Evolutionary conservation across 2,888 invertebrate species (phyloP), one percentile per base, ranked within the genome.

Genomic region (Willowsia nigromaculata): DNA sequence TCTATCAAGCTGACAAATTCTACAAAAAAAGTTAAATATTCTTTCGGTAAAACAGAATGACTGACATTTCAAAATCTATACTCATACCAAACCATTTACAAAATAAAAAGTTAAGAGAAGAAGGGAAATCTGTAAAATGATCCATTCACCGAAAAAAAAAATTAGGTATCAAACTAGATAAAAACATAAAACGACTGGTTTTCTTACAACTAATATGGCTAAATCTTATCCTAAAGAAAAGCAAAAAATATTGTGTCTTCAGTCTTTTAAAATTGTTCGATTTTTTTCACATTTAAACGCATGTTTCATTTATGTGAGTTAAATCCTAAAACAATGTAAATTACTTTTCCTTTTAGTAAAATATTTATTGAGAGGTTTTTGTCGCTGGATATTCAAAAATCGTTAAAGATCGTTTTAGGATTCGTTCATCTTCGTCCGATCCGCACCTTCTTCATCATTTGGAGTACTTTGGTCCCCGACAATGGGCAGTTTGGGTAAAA

Each of bases 401-500:
- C 37, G 37, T 37, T 37, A 37, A 6, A 6, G 37, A 6, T 22
- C 22, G 50, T 50, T 50, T 3, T 50, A 15, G n/a, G n/a, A 50
- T 11, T 56, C 4, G 1, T 18, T 15, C 50, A n/a, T 56, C 25
- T 9, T 91, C 86, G 91, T 53, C 93, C 93, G 56, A 94, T 91
- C 84, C 95, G 93, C 80, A 95, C 95, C 94, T 95, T 95, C 93
- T 95, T 95, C 95, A 96, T 95, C 95, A 96, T 95, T 93, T 95
- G 95, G 83, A 96, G 94, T 18, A 96, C 95, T 93, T 95, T 95
- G 85, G 95, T 93, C 53, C 95, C 95, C 27, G 96, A 95, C 92
- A 96, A 94, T 11, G 96, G 96, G 93, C 96, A 96, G 47, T 95
- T 95, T 18, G 96, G 96, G 93, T 95, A 96, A 93, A 96, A 96